Evolutionary conservation across 92 coral and sea anemone species (phyloP).

Genomic region (Zoanthus sansibaricus): DNA sequence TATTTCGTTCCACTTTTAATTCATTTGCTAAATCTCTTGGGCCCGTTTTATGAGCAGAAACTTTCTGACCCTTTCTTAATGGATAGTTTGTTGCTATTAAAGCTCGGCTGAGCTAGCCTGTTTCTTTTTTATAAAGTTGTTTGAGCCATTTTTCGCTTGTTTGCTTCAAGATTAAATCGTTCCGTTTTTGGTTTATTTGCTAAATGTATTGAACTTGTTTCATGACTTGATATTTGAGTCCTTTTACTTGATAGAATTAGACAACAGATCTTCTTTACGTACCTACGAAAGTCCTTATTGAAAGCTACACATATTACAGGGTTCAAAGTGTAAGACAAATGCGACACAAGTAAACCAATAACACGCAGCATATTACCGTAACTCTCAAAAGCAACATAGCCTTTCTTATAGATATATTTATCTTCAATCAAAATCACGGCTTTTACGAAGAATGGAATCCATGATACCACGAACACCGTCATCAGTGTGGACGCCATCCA

Average conservation of each 20-base stretch:
- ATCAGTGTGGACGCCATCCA: not conserved
- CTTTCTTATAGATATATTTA: not conserved
- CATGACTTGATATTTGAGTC: not conserved
- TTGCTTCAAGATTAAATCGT: no score
- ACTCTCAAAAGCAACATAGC: not conserved
- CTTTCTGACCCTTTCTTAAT: no score
- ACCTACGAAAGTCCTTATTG: not conserved
- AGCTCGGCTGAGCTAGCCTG: not conserved
- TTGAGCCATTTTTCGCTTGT: no score
- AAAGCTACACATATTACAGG: not conserved
- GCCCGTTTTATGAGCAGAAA: no score
- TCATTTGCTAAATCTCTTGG: no score
- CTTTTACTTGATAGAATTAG: not conserved
- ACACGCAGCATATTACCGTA: not conserved
- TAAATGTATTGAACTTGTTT: not conserved
- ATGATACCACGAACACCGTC: not conserved
- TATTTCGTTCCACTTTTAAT: no score
- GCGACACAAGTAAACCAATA: not conserved
- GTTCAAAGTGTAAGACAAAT: not conserved
- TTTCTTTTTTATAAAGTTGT: not conserved
- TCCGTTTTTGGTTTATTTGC: no score
- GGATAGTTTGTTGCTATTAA: not conserved
- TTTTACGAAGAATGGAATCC: not conserved
- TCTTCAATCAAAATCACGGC: not conserved
- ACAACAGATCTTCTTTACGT: not conserved